Base-by-base conservation (phyloP, 2,888 invertebrate genomes). In the Caenorhabditis plicata region DNA sequence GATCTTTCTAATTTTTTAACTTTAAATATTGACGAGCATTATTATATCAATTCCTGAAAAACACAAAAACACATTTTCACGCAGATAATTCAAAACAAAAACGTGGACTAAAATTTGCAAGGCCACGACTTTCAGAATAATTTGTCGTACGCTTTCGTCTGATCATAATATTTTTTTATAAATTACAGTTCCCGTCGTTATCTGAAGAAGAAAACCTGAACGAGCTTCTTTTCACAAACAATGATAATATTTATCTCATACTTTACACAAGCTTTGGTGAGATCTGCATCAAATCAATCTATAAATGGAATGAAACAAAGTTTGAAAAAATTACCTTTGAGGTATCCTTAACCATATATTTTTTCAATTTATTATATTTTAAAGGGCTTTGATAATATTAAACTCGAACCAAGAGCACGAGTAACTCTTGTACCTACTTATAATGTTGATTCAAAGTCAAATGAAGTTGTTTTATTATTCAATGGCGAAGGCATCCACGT, bases 181-280 rank as follows among this genome's bases (percentile, higher is more conserved):
- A n/a, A n/a, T n/a, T n/a, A n/a, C n/a, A 66, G 64, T 64, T 66
- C n/a, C 35, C 55, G 11, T 47, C 51, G 2, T 32, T 72, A 0
- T 35, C 38, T 7, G 42, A 26, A 13, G 68, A 65, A 2, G 72
- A 72, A 39, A 69, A 72, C 27, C 32, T 46, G 7, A 58, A 55
- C 5, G 72, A 72, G 38, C 7, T 47, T 2, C 5, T 72, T 25
- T 69, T 72, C 51, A 48, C 45, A 22, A 22, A 35, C 13, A 40
- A 64, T n/a, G 62, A 36, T 3, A 35, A 51, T 27, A 48, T 70
- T 15, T 63, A 62, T 48, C 26, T 69, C 25, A 42, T 70, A 4
- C 49, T 63, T 11, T 53, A 35, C 29, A 39, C 52, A 31, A 56
- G 49, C 25, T 72, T 69, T 26, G 69, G 64, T 23, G 44, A 46